Base-by-base conservation (phyloP, 2,888 invertebrate species). In the Spisula solida region DNA sequence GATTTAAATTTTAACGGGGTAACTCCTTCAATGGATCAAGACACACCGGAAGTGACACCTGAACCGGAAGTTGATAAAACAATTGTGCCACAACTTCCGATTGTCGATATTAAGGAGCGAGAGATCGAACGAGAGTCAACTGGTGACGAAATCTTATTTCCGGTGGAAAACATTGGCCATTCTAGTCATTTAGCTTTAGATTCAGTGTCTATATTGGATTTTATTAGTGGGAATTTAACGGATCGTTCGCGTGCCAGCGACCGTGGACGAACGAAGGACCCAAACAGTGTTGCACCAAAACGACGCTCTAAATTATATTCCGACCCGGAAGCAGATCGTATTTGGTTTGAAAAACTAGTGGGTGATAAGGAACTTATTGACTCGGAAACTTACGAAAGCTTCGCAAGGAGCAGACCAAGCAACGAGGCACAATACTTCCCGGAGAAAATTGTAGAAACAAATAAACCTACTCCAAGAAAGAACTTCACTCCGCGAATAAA, bases 311-410 rank as follows among this genome's bases (percentile, higher is more conserved):
- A 81, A 41, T 47, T 79, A 18, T 80, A 66, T 18, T 81, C 84
- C 16, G 90, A 91, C 80, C 70, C 86, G 25, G 90, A 90, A 31
- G 91, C 91, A 12, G 91, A 93, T 51, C 75, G 93, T 29, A 79
- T 88, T 31, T 94, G 94, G 94, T 93, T 93, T 86, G 88, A 94
- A 78, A 92, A 92, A 79, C 90, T 93, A 10, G 90, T 93, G 12
- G 94, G 93, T 10, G 94, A 94, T 78, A 92, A 92, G 20, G 93
- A 94, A 56, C 78, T 94, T 0, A 88, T 94, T 25, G 92, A 93
- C 51, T 82, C 84, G 29, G 89, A 85, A 34, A 90, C 85, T n/a
- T 94, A 94, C 85, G 93, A 93, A 41, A 94, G 89, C 81, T 94
- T 93, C 84, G 93, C 93, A 0, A 84, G 94, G 41, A 88, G 87